Conservation (phyloP, 2,797 vertebrate genomes). For the Danio aesculapii region DNA sequence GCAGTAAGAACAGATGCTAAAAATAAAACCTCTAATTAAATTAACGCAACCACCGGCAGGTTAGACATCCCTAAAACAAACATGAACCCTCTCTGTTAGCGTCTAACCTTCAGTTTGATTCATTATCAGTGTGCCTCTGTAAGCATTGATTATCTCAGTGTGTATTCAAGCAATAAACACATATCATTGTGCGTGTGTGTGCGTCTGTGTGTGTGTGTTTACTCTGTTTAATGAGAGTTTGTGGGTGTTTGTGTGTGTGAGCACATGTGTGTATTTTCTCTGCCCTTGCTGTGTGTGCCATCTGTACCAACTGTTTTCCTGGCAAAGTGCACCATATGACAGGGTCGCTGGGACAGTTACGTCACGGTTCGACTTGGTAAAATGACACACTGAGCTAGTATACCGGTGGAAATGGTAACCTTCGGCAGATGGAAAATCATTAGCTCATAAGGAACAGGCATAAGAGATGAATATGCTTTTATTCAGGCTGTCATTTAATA, state of each 20-base stretch:
- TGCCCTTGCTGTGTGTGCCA: conserved; percentile 58
- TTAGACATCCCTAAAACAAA: conserved; percentile 22
- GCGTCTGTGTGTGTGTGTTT: not conserved
- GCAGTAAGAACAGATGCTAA: not conserved
- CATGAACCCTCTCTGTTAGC: conserved; percentile 5
- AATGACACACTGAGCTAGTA: conserved; percentile 19
- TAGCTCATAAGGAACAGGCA: not conserved
- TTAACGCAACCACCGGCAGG: not conserved
- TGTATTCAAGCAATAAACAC: conserved; percentile 46
- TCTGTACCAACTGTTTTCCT: conserved; percentile 52
- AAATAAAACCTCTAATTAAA: conserved; percentile 12
- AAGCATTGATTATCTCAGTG: conserved; percentile 40
- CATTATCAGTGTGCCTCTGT: conserved; percentile 33
- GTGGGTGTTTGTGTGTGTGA: conserved; percentile 45
- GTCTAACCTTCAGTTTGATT: conserved; percentile 40
- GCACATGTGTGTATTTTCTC: conserved; percentile 44
- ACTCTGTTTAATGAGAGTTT: not conserved
- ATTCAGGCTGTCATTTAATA: too few species aligned
- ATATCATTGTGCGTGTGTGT: conserved; percentile 12
- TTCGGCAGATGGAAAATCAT: conserved; percentile 24
- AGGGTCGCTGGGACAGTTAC: conserved; percentile 19
- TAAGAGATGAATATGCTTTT: not conserved
- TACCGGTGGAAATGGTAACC: not conserved
- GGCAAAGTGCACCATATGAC: conserved; percentile 17
- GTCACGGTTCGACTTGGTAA: conserved; percentile 19